Evolutionary conservation across 2,113 vertebrate genomes (phyloP).

Genomic region (Potamarius usumacintae): DNA sequence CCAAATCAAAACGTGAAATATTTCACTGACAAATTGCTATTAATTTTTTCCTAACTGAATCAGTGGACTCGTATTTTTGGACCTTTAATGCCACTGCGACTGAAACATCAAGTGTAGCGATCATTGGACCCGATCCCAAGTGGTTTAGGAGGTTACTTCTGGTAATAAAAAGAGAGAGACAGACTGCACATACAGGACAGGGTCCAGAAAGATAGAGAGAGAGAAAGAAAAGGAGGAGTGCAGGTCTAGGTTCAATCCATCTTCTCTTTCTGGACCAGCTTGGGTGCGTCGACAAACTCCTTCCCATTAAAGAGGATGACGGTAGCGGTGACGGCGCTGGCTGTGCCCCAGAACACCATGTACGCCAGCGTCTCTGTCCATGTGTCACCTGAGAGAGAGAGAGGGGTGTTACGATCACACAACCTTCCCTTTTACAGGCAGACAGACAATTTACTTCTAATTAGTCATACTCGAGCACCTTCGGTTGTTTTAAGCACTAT

Average conservation of each 20-base stretch:
- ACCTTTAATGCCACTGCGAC: background rate
- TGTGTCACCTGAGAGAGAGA: slow-evolving; percentile 81
- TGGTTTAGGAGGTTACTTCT: background rate
- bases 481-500: background rate
- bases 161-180: slow-evolving; percentile 1
- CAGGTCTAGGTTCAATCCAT: slow-evolving; percentile 87
- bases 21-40: background rate
- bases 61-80: background rate
- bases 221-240: slow-evolving; percentile 36
- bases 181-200: background rate
- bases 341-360: slow-evolving; percentile 90
- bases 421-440: background rate
- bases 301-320: slow-evolving; percentile 93
- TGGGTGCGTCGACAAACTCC: slow-evolving; percentile 95
- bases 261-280: slow-evolving; percentile 97
- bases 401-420: background rate
- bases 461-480: background rate
- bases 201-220: slow-evolving; percentile 34
- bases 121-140: slow-evolving; percentile 18
- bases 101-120: background rate
- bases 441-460: background rate
- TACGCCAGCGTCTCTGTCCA: slow-evolving; percentile 95
- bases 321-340: slow-evolving; percentile 86
- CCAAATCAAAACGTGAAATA: background rate
- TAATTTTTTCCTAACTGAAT: background rate